Evolutionary conservation across 2,113 vertebrate genomes (phyloP), one percentile per base, ranked within the genome.

Genomic region (Chaetura pelagica): DNA sequence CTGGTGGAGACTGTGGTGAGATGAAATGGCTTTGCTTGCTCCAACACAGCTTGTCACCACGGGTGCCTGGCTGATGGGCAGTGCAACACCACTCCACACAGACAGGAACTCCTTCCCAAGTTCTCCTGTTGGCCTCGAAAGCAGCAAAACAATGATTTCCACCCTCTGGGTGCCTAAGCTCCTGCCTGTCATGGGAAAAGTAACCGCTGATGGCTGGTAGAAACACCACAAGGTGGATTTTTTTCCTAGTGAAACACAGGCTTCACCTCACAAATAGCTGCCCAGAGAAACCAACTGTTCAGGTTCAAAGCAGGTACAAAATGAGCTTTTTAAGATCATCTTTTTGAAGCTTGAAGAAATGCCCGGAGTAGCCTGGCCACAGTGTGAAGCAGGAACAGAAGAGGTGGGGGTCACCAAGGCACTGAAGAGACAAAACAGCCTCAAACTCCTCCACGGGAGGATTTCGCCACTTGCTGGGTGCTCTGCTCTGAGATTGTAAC

Each of bases 21-120:
- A 34, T 19, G 48, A 68, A 79, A n/a, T 3, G 2, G 32, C 74
- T 79, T 42, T 35, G 10, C 46, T 54, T 61, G 32, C 32, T 44
- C 54, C 22, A 67, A 5, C 18, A 15, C 22, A 30, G 23, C 58
- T 29, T 42, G 46, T 46, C 35, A 29, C 58, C 35, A 7, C 0
- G 14, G 57, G 11, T 44, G 6, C 51, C 72, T 49, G 52, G 52
- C 52, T 79, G 48, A 44, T 4, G 42, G 62, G 52, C 66, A 67
- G 48, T 11, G 14, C 16, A 46, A 30, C 42, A 27, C 27, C 20
- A 19, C 32, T 38, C 27, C 1, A 0, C 16, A 20, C 0, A 0
- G 42, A 30, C 14, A 29, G 0, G 8, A 72, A 46, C 54, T 80
- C 76, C 22, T 83, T 71, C 58, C 44, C 61, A 40, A 34, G 48